Percentiles rank a stretch among this genome's conserved stretches.
phyloP scores from a whole-genome alignment of 1,140 invertebrate species.

The Zeugodacus cucurbitae region DNA sequence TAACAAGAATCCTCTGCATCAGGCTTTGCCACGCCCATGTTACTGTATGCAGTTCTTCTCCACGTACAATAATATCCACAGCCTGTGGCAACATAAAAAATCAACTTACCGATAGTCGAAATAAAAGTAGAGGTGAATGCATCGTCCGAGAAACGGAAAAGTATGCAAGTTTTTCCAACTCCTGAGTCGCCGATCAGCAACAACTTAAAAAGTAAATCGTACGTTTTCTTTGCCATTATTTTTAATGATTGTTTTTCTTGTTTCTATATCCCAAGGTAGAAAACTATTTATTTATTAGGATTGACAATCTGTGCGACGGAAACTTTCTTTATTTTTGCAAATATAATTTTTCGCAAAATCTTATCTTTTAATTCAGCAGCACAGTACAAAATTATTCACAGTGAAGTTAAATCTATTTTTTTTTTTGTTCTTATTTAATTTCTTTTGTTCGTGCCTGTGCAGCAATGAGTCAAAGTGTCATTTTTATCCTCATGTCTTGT shows the following conservation, averaged over 20 bases:
- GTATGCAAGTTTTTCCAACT: conserved; percentile 97
- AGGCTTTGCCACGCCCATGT: conserved; percentile 44
- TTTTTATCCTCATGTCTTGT: conserved; percentile 5
- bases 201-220: conserved; percentile 98
- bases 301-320: not conserved
- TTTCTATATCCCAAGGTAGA: not conserved
- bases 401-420: conserved; percentile 8
- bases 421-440: conserved; percentile 28
- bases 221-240: conserved; percentile 92
- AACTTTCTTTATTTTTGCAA: not conserved
- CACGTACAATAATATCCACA: not conserved
- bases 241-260: not conserved
- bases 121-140: conserved; percentile 99
- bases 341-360: not conserved
- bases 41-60: not conserved
- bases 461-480: conserved; percentile 36
- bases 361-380: not conserved
- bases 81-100: not conserved
- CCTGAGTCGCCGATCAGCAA: conserved; percentile 97
- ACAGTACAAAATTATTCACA: conserved; percentile 2
- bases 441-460: conserved; percentile 33
- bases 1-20: not conserved
- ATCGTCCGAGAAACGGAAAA: conserved; percentile 98
- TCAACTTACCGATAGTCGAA: conserved; percentile 90
- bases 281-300: not conserved